Evolutionary conservation across 2,797 vertebrate genomes (phyloP).

Genomic region (Ctenopoma multispine): DNA sequence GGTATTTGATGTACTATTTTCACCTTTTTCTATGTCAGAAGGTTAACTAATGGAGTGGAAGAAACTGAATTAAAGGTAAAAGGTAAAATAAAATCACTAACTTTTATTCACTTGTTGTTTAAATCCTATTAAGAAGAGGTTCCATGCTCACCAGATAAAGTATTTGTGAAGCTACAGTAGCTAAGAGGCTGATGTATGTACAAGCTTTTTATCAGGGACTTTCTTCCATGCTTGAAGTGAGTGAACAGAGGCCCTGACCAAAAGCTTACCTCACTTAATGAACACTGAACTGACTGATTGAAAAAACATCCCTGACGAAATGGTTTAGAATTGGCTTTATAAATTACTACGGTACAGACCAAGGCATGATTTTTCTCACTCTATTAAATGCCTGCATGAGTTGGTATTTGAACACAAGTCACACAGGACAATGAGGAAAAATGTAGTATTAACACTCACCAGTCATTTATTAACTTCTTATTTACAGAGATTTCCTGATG

Average conservation of each 20-base stretch:
- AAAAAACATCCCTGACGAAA: slow-evolving; percentile 10
- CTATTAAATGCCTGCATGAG: neutral
- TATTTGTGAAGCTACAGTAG: neutral
- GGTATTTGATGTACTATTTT: neutral
- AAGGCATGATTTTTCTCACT: neutral
- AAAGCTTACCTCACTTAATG: slow-evolving; percentile 6
- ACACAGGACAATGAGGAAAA: neutral
- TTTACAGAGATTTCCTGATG: neutral
- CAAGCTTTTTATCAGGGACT: slow-evolving; percentile 6
- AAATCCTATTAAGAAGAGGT: neutral
- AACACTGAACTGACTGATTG: neutral
- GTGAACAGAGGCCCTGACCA: slow-evolving; percentile 6
- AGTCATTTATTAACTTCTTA: neutral
- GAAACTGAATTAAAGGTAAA: slow-evolving; percentile 1
- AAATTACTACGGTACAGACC: neutral
- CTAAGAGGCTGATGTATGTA: neutral
- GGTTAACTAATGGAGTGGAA: neutral
- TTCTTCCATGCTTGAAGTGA: slow-evolving; percentile 1
- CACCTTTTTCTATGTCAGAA: neutral
- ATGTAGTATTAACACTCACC: neutral
- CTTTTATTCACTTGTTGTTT: neutral
- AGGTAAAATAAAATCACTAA: neutral
- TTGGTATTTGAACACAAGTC: neutral
- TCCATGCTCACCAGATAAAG: neutral
- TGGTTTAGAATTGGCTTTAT: neutral